These are phyloP conservation scores for Micoletzkya japonica DNA, from an alignment of 2,888 invertebrate species.

Conservation along the genomic window DNA sequence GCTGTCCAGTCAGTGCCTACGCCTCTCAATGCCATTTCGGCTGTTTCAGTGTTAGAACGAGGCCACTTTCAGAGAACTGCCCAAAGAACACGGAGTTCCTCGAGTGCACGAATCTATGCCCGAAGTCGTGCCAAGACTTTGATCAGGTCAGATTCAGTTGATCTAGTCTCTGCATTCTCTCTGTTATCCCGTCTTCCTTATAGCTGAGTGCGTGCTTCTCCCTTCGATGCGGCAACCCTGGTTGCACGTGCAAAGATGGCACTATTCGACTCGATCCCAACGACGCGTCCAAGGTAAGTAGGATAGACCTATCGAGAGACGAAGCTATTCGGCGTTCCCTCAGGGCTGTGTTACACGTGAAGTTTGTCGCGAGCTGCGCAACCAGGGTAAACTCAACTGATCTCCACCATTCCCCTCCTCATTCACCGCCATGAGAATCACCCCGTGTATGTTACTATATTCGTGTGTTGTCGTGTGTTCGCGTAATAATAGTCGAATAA, in stretches of 20 bases:
- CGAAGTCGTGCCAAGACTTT: slow-evolving; percentile 40
- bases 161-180: neutral
- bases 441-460: too few species aligned
- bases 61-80: slow-evolving; percentile 27
- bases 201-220: slow-evolving; percentile 46
- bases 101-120: slow-evolving; percentile 44
- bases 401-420: neutral
- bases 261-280: slow-evolving; percentile 33
- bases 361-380: slow-evolving; percentile 15
- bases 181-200: neutral
- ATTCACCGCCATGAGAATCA: too few species aligned
- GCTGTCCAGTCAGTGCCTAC: neutral
- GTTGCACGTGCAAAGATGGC: slow-evolving; percentile 43
- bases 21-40: neutral
- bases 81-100: slow-evolving; percentile 35
- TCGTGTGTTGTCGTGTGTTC: neutral
- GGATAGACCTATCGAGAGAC: neutral
- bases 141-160: slow-evolving; percentile 2
- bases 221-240: slow-evolving; percentile 44
- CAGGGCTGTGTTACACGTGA: slow-evolving; percentile 25
- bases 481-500: too few species aligned
- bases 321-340: neutral
- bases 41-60: slow-evolving; percentile 40
- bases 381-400: slow-evolving; percentile 2
- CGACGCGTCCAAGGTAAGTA: slow-evolving; percentile 29